Evolutionary conservation across 2,113 vertebrate species (phyloP).

Genomic region (Mesocricetus auratus): DNA sequence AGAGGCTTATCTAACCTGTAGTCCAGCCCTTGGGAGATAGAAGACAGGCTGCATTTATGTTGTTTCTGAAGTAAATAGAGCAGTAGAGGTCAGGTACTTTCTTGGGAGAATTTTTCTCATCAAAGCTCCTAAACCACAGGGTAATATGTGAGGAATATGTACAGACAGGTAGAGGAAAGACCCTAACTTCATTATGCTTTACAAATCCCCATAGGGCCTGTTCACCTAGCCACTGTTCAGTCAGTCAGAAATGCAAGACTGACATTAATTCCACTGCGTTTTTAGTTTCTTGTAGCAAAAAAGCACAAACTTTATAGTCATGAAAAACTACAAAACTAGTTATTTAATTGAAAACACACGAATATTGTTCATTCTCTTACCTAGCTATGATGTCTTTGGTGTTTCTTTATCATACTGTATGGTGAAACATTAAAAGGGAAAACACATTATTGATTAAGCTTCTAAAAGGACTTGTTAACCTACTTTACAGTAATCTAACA

Average conservation of each 20-base stretch:
- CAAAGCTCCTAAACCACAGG: not conserved
- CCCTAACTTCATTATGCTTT: not conserved
- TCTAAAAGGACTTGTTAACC: slow-evolving; percentile 23
- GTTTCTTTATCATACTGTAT: not conserved
- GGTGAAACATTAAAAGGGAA: slow-evolving; percentile 51
- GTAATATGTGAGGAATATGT: not conserved
- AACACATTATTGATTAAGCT: slow-evolving; percentile 39
- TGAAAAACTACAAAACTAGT: slow-evolving; percentile 6
- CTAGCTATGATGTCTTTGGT: not conserved
- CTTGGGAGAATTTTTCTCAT: slow-evolving; percentile 10
- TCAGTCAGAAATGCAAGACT: not conserved
- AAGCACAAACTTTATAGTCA: slow-evolving; percentile 48
- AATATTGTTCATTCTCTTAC: slow-evolving; percentile 63
- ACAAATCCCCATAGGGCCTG: not conserved
- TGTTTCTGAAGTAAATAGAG: not conserved
- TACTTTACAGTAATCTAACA: slow-evolving; percentile 7
- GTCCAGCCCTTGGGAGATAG: not conserved
- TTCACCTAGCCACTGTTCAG: not conserved
- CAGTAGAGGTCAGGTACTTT: not conserved
- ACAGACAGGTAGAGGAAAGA: not conserved
- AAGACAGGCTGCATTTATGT: slow-evolving; percentile 33
- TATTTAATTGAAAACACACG: slow-evolving; percentile 31
- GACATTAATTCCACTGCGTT: slow-evolving; percentile 6
- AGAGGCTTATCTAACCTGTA: not conserved
- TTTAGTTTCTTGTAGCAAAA: slow-evolving; percentile 22